phyloP scores from a whole-genome alignment of 2,797 vertebrate genomes.

The Tenualosa ilisha region DNA sequence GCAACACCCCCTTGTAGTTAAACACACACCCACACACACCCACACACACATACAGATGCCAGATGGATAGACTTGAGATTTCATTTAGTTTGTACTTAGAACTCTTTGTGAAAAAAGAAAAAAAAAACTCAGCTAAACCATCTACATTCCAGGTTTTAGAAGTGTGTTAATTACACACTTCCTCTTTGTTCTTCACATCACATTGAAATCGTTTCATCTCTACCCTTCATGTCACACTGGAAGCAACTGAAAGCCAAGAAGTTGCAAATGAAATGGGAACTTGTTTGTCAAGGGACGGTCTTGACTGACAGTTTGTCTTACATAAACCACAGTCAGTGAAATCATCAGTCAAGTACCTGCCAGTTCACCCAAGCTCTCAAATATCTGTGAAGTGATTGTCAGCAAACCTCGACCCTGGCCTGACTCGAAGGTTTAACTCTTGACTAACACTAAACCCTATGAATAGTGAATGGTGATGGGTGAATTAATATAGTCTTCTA shows the following conservation, averaged over 20 bases:
- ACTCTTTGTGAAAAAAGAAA: not conserved
- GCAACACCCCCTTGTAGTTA: no score
- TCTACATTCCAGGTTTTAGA: not conserved
- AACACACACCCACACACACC: slow-evolving; percentile 12
- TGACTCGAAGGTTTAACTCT: not conserved
- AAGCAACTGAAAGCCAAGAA: not conserved
- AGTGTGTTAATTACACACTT: not conserved
- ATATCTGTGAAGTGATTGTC: not conserved
- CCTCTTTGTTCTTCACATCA: not conserved
- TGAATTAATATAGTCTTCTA: no score
- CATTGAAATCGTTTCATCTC: no score
- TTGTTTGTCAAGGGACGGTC: not conserved
- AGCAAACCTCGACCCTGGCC: slow-evolving; percentile 6
- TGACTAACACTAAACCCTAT: not conserved
- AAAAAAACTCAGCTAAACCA: not conserved
- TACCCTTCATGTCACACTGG: not conserved
- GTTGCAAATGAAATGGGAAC: not conserved
- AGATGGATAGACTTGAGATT: slow-evolving; percentile 12
- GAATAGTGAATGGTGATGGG: not conserved
- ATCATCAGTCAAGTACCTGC: not conserved
- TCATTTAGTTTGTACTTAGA: not conserved
- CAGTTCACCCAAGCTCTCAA: not conserved
- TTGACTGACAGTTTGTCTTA: not conserved
- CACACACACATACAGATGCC: slow-evolving; percentile 22
- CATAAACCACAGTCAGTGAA: not conserved